These are phyloP conservation scores for Thoracochromis brauschi DNA, from an alignment of 2,113 vertebrate species.

Conservation along the genomic window DNA sequence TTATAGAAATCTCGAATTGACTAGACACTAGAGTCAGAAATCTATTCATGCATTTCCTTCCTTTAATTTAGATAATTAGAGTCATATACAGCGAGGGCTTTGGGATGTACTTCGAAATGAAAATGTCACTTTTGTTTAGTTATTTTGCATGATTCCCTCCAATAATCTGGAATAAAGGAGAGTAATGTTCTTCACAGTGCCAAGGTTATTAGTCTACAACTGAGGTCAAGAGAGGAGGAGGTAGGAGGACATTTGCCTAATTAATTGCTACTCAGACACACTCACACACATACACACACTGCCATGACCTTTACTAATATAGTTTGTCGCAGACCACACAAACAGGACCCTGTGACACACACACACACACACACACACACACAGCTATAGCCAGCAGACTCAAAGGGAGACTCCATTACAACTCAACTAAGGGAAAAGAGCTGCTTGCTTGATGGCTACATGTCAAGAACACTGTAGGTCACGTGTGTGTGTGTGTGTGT, in stretches of 20 bases:
- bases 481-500: background rate
- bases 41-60: slow-evolving; percentile 6
- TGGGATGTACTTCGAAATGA: slow-evolving; percentile 32
- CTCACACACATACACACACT: slow-evolving; percentile 3
- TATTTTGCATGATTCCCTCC: slow-evolving; percentile 28
- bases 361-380: background rate
- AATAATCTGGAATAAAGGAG: slow-evolving; percentile 72
- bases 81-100: background rate
- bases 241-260: slow-evolving; percentile 51
- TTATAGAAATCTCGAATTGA: background rate
- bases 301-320: slow-evolving; percentile 64
- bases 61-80: background rate
- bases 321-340: slow-evolving; percentile 57
- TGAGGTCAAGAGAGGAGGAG: slow-evolving; percentile 68
- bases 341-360: slow-evolving; percentile 1
- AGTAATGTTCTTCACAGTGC: slow-evolving; percentile 70
- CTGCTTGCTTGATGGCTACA: slow-evolving; percentile 52
- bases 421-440: slow-evolving; percentile 35
- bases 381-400: slow-evolving; percentile 17
- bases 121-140: slow-evolving; percentile 14
- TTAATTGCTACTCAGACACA: slow-evolving; percentile 58
- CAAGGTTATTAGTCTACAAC: slow-evolving; percentile 77
- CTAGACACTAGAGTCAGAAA: background rate
- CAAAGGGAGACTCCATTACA: slow-evolving; percentile 63
- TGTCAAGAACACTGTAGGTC: slow-evolving; percentile 55